These are phyloP conservation scores for Flexamia atlantica DNA, from an alignment of 2,888 invertebrate species.

Conservation along the genomic window DNA sequence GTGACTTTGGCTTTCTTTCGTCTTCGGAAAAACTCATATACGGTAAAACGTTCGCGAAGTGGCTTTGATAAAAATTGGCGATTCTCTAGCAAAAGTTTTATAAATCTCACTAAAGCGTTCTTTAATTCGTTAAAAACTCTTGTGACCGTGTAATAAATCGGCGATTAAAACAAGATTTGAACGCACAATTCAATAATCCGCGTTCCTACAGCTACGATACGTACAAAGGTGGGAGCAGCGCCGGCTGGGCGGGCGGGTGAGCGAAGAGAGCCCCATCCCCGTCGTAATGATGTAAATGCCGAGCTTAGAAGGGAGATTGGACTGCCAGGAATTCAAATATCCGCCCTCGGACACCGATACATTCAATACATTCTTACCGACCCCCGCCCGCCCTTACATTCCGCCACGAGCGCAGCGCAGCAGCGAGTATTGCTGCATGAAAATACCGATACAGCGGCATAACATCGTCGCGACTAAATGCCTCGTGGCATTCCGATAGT, in stretches of 20 bases:
- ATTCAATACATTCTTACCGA: constrained; percentile 56
- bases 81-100: not conserved
- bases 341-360: constrained; percentile 55
- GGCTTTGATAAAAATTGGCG: constrained; percentile 9
- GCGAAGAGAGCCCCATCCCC: not conserved
- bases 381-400: constrained; percentile 16
- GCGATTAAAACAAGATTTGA: constrained; percentile 33
- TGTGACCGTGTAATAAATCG: constrained; percentile 10
- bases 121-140: not conserved
- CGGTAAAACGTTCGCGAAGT: no score
- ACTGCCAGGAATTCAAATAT: constrained; percentile 53
- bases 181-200: constrained; percentile 6
- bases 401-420: constrained; percentile 13
- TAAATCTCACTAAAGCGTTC: constrained; percentile 8
- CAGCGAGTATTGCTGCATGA: constrained; percentile 13
- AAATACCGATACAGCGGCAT: constrained; percentile 43
- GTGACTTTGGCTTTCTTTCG: no score
- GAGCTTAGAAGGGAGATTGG: constrained; percentile 47
- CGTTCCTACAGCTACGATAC: constrained; percentile 1
- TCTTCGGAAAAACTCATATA: no score
- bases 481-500: constrained; percentile 33
- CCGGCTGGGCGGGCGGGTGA: not conserved
- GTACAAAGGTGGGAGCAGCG: not conserved
- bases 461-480: constrained; percentile 9
- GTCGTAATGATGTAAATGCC: constrained; percentile 46